A percentile compares a stretch with the other conserved stretches of the same genome.
Evolutionary conservation across 2,113 vertebrate species (phyloP).

Genomic region (Triplophysa siluroides): DNA sequence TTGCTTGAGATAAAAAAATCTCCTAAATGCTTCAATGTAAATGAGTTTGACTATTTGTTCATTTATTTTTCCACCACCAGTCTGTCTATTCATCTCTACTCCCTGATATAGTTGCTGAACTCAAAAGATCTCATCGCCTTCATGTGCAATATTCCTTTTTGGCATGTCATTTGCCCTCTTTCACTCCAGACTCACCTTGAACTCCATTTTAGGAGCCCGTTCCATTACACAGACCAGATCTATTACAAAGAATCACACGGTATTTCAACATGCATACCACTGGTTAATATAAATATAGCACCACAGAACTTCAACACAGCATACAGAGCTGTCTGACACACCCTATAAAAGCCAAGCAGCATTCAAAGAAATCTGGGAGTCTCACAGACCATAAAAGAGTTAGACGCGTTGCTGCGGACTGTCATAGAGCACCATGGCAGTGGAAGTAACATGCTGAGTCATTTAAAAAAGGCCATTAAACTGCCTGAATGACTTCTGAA

Average conservation of each 20-base stretch:
- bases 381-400: conserved; percentile 12
- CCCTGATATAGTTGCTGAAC: not conserved
- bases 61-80: too few relatives aligned
- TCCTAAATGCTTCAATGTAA: too few relatives aligned
- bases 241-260: not conserved
- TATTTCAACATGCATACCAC: not conserved
- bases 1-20: too few relatives aligned
- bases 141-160: not conserved
- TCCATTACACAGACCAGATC: not conserved
- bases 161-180: not conserved
- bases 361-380: not conserved
- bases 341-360: conserved; percentile 14
- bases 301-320: not conserved
- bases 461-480: conserved; percentile 44
- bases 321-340: conserved; percentile 10
- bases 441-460: conserved; percentile 43
- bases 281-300: not conserved
- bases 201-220: not conserved
- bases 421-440: not conserved
- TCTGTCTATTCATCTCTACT: not conserved
- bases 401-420: not conserved
- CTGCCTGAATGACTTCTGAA: conserved; percentile 34
- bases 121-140: conserved; percentile 6
- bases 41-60: too few relatives aligned
- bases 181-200: not conserved